Evolutionary conservation across 2,888 invertebrate genomes (phyloP), one percentile per base, ranked within the genome.

Genomic region (Drosophila emarginata): DNA sequence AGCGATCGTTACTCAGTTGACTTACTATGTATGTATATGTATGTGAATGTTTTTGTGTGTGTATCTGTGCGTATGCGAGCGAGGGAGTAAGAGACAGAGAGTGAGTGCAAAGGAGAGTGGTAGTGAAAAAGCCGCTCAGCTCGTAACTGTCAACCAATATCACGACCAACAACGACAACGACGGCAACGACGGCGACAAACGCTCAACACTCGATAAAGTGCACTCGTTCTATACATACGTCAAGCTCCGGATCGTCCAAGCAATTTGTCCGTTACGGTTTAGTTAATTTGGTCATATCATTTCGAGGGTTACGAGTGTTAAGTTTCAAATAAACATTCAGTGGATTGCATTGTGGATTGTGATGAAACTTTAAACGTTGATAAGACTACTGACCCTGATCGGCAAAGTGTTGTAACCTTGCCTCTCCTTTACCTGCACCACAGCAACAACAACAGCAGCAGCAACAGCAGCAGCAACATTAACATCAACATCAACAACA

Each of bases 151-250:
- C 80, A 84, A 83, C 54, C 36, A 65, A 56, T 50, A 58, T 63
- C 12, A 18, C 51, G 56, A 60, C 60, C 7, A 23, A 21, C 39
- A 14, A 23, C 53, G 26, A 26, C 51, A 14, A 37, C 37, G 40
- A 51, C 61, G 40, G 36, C 68, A 14, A 52, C 54, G 53, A 64
- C 66, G 2, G 9, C 53, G 56, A 37, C 56, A 37, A 18, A 50
- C 28, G 28, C 54, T 59, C 51, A 40, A 59, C 70, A 72, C 65
- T 74, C 80, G 63, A 78, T 75, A 71, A 74, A 71, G 79, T 80
- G 87, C 80, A 83, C 72, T 75, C 80, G 79, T 51, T 72, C 70
- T 70, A 64, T 63, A 54, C 71, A 70, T 73, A 69, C 78, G 57
- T 50, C 39, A 69, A 62, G 59, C 54, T 36, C 62, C 14, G 14